Base-by-base conservation (phyloP, 37 sponge, comb jelly and placozoan species). In the Diacarnus erythraeanus region DNA sequence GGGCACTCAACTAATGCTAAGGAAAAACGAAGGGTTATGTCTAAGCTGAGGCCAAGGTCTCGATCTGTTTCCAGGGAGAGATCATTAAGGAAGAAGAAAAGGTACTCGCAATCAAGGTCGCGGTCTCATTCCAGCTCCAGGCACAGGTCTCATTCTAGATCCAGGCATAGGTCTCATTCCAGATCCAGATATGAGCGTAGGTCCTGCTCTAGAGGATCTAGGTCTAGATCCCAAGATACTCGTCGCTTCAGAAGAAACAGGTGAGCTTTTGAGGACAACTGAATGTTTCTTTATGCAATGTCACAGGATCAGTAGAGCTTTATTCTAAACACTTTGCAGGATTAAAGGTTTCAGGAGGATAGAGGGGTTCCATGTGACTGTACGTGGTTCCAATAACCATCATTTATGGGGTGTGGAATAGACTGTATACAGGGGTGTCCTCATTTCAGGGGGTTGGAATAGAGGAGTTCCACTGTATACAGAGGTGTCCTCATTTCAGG, bases 41-140 rank as follows among this genome's bases (percentile, higher is more conserved):
- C 51, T 12, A 47, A 47, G 12, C 51, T 47, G 51, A 47, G 12
- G 12, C 12, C 51, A 47, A 35, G 64, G 64, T 77, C 77, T 41
- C 25, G 60, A 22, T 75, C 77, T 25, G 34, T 10, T 69, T 69
- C 69, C 69, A 18, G 63, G 39, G 5, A 37, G 37, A 38, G n/a
- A 8, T 5, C 54, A 25, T 21, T 4, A 44, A 31, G 8, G n/a
- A 18, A 22, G 21, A 39, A 22, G 18, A 72, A 43, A 47, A 9
- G 25, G 10, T 17, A 63, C 6, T 61, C 41, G 37, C 40, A 35
- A 58, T 71, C 72, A 23, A 77, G 70, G 80, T 79, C 80, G 1
- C 57, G 38, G 59, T 83, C 83, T 30, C 29, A 40, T 12, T 42
- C 57, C 41, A 83, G 84, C 66, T 0, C 43, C 2, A 39, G 63